Evolutionary conservation across 2,797 vertebrate species (phyloP).

Genomic region (Melanotaenia maccullochi): DNA sequence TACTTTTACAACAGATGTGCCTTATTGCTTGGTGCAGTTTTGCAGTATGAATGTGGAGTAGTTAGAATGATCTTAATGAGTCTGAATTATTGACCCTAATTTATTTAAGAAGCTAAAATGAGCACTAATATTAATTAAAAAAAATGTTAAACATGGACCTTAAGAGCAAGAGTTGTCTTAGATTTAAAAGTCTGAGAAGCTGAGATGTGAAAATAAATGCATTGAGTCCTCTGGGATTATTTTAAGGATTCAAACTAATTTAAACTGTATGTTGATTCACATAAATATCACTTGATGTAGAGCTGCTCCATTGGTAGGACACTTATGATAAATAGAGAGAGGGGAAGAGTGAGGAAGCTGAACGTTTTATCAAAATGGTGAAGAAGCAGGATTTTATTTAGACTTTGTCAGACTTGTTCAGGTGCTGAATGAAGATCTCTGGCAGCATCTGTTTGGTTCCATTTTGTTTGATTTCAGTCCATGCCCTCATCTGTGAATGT

Average conservation of each 20-base stretch:
- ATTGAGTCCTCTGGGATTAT: conserved; percentile 41
- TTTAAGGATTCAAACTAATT: conserved; percentile 52
- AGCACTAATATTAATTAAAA: conserved; percentile 37
- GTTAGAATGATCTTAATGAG: conserved; percentile 50
- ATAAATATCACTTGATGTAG: conserved; percentile 43
- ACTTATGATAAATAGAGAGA: neutral
- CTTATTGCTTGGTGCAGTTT: conserved; percentile 40
- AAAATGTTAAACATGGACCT: conserved; percentile 56
- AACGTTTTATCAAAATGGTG: conserved; percentile 12
- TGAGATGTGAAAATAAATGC: conserved; percentile 65
- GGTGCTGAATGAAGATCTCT: conserved; percentile 46
- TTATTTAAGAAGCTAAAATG: conserved; percentile 63
- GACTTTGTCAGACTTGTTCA: conserved; percentile 15
- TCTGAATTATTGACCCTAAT: conserved; percentile 63
- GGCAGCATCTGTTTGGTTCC: conserved; percentile 47
- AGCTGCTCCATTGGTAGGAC: conserved; percentile 26
- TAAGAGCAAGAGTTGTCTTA: conserved; percentile 36
- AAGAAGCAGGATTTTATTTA: conserved; percentile 28
- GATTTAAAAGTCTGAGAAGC: conserved; percentile 47
- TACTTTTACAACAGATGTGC: conserved; percentile 33
- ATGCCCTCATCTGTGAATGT: conserved; percentile 46
- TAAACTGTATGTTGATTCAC: conserved; percentile 60
- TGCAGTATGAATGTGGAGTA: conserved; percentile 49
- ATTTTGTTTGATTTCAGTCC: conserved; percentile 65
- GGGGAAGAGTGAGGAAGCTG: neutral